Evolutionary conservation across 2,888 invertebrate species (phyloP).

Genomic region (Cylloceria caligata): DNA sequence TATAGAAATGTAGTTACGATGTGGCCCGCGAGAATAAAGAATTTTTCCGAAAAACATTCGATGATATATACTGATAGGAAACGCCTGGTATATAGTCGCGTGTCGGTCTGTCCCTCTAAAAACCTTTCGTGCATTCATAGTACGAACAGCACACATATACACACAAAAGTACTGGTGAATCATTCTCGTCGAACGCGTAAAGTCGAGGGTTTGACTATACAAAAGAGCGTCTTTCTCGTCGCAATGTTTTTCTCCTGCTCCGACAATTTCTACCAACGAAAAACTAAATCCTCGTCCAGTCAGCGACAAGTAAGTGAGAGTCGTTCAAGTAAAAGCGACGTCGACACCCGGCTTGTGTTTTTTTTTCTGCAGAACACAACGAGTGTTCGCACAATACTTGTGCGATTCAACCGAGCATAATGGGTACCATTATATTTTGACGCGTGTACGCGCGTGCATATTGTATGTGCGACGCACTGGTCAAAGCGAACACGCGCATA

Average conservation of each 20-base stretch:
- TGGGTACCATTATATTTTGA: constrained; percentile 64
- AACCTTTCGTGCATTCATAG: neutral
- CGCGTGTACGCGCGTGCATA: constrained; percentile 38
- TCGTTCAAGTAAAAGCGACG: constrained; percentile 39
- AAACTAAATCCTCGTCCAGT: constrained; percentile 42
- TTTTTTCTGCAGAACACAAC: constrained; percentile 45
- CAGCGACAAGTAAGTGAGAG: constrained; percentile 62
- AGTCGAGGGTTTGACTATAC: constrained; percentile 39
- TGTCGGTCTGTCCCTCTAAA: constrained; percentile 25
- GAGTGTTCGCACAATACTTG: constrained; percentile 53
- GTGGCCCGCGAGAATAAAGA: constrained; percentile 22
- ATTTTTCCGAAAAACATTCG: constrained; percentile 18
- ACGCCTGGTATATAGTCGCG: neutral
- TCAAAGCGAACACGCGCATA: constrained; percentile 35
- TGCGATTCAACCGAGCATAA: constrained; percentile 64
- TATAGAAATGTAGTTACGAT: constrained; percentile 14
- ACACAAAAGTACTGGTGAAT: constrained; percentile 39
- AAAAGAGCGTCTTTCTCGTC: neutral
- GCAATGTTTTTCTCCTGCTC: constrained; percentile 16
- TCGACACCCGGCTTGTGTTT: constrained; percentile 46
- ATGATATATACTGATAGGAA: constrained; percentile 11
- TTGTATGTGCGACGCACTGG: constrained; percentile 9
- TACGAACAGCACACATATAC: neutral
- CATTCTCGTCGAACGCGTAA: constrained; percentile 28
- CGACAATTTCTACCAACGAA: constrained; percentile 24